These are phyloP conservation scores for Mustela nigripes DNA, from an alignment of 2,113 vertebrate species.

Conservation along the genomic window DNA sequence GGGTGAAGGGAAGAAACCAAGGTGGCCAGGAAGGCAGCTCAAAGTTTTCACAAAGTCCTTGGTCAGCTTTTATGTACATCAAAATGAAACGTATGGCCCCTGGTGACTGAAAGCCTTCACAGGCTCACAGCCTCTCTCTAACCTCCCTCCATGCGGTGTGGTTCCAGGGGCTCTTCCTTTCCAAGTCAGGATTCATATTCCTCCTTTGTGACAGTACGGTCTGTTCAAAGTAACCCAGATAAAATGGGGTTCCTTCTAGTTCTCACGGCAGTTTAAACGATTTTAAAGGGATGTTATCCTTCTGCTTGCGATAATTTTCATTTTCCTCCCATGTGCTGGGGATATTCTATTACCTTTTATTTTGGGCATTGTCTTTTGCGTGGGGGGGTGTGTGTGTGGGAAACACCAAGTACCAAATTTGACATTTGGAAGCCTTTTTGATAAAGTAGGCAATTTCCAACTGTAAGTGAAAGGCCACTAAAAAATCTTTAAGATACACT, in stretches of 20 bases:
- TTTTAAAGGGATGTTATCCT: background rate
- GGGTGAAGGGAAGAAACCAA: conserved; percentile 71
- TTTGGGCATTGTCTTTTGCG: conserved; percentile 22
- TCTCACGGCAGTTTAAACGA: conserved; percentile 14
- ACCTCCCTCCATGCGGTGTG: background rate
- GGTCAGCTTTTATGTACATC: conserved; percentile 76
- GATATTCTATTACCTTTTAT: background rate
- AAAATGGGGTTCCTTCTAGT: conserved; percentile 68
- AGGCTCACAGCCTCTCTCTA: conserved; percentile 6
- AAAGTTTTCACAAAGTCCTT: conserved; percentile 74
- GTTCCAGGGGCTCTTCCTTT: conserved; percentile 39
- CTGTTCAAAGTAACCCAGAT: conserved; percentile 45
- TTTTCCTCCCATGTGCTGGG: background rate
- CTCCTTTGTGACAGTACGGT: conserved; percentile 24
- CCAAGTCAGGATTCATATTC: conserved; percentile 2
- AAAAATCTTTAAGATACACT: conserved; percentile 63
- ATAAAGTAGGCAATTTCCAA: conserved; percentile 54
- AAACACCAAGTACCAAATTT: background rate
- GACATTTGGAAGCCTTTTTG: conserved; percentile 23
- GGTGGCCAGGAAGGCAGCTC: conserved; percentile 69
- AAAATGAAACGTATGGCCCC: conserved; percentile 56
- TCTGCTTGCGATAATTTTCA: background rate
- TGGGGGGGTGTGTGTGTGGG: fast-evolving
- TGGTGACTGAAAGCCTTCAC: conserved; percentile 48
- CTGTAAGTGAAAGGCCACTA: background rate